Evolutionary conservation across 2,888 invertebrate genomes (phyloP).

Genomic region (Cheilosia variabilis): DNA sequence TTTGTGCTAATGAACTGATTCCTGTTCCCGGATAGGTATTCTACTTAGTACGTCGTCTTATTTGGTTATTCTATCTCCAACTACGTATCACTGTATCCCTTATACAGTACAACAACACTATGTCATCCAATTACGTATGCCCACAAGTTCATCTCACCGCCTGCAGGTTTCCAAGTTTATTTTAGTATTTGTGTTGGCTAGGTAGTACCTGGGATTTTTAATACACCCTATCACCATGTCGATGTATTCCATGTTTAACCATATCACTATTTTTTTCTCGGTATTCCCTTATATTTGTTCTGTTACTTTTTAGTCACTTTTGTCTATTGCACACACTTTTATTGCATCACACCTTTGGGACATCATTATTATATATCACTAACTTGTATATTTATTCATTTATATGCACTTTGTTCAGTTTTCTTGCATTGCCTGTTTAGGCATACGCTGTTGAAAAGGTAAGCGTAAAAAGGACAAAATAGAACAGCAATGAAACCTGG

Average conservation of each 20-base stretch:
- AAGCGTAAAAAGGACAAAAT: conserved; percentile 1
- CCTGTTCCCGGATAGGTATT: conserved; percentile 53
- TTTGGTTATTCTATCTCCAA: conserved; percentile 67
- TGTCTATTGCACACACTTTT: conserved; percentile 33
- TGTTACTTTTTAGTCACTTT: conserved; percentile 19
- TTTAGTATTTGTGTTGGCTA: conserved; percentile 54
- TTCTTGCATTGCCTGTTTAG: conserved; percentile 10
- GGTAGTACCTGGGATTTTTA: conserved; percentile 62
- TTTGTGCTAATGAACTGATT: conserved; percentile 62
- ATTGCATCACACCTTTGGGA: conserved; percentile 37
- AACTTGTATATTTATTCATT: conserved; percentile 28
- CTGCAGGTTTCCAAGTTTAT: conserved; percentile 77
- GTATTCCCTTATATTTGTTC: conserved; percentile 10
- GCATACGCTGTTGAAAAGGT: conserved; percentile 10
- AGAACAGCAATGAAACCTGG: conserved; percentile 76
- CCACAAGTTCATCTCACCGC: conserved; percentile 79
- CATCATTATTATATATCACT: conserved; percentile 26
- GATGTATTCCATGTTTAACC: conserved; percentile 66
- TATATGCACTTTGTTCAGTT: conserved; percentile 23
- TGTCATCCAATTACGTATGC: conserved; percentile 77
- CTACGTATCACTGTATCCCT: conserved; percentile 72
- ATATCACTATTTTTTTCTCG: conserved; percentile 45
- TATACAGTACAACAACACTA: conserved; percentile 76
- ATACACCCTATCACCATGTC: conserved; percentile 53
- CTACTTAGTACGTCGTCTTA: conserved; percentile 54